These are phyloP conservation scores for Dreissena polymorpha DNA, from an alignment of 1,140 invertebrate genomes.

Conservation along the genomic window DNA sequence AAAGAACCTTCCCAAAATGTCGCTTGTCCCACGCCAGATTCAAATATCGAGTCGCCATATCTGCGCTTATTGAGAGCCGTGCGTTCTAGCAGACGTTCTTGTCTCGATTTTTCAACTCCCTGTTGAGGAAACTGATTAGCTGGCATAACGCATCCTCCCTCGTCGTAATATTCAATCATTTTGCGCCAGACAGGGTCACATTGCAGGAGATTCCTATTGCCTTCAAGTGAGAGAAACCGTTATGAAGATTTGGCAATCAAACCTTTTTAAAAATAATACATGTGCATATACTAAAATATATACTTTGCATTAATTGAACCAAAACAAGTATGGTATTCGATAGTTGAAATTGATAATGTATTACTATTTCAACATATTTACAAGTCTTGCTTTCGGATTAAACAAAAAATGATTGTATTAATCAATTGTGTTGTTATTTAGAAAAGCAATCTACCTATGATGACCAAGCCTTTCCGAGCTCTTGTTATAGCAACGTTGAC, in stretches of 20 bases:
- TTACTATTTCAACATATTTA: neutral
- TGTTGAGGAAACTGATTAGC: slow-evolving; percentile 38
- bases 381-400: too few relatives aligned
- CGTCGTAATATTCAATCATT: slow-evolving; percentile 49
- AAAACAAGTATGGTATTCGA: neutral
- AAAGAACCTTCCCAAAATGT: slow-evolving; percentile 20
- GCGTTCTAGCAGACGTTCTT: neutral
- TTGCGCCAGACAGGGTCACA: slow-evolving; percentile 55
- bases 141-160: slow-evolving; percentile 47
- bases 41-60: slow-evolving; percentile 7
- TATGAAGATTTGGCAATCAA: too few relatives aligned
- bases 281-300: neutral
- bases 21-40: slow-evolving; percentile 5
- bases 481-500: slow-evolving; percentile 75
- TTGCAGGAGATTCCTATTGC: slow-evolving; percentile 56
- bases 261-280: neutral
- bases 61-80: neutral
- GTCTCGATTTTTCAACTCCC: neutral
- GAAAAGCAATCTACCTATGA: slow-evolving; percentile 66
- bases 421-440: too few relatives aligned
- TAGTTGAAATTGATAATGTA: neutral
- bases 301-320: neutral
- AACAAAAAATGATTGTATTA: neutral
- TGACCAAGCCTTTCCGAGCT: slow-evolving; percentile 72
- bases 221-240: slow-evolving; percentile 24